These are phyloP conservation scores for Zelostemma sp. DNA, from an alignment of 1,140 invertebrate genomes.

Conservation along the genomic window DNA sequence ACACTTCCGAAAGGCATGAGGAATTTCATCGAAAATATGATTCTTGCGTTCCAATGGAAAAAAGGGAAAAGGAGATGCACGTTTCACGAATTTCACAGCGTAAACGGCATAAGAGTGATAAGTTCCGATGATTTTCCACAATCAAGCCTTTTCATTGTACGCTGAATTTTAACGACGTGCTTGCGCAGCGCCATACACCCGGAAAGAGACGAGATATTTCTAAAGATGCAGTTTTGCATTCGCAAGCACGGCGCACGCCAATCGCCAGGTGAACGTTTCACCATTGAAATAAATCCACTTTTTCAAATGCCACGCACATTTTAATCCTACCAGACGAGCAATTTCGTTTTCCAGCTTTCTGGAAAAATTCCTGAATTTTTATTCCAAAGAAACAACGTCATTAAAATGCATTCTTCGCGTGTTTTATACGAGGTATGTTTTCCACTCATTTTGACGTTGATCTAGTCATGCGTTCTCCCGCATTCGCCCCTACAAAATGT, in stretches of 20 bases:
- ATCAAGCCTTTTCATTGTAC: constrained; percentile 6
- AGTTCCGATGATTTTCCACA: constrained; percentile 11
- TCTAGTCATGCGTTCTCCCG: not conserved
- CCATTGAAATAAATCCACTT: not conserved
- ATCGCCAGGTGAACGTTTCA: not conserved
- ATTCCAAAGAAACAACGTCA: too few relatives aligned
- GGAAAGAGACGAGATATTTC: constrained; percentile 6
- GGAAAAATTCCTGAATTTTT: too few relatives aligned
- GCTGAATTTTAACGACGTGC: constrained; percentile 4
- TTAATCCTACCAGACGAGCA: not conserved
- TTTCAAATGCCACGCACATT: not conserved
- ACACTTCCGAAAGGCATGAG: not conserved
- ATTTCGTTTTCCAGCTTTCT: too few relatives aligned
- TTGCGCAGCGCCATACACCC: not conserved
- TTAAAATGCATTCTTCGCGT: too few relatives aligned
- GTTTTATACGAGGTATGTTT: too few relatives aligned
- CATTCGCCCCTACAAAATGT: not conserved
- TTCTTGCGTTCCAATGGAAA: not conserved
- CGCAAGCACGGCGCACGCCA: not conserved
- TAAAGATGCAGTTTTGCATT: not conserved
- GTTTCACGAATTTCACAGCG: not conserved
- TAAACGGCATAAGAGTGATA: not conserved
- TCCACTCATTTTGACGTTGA: not conserved
- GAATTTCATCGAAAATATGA: not conserved
- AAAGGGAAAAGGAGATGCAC: not conserved